These are phyloP conservation scores for Cyanoderma ruficeps DNA, from an alignment of 2,113 vertebrate genomes.

Conservation along the genomic window DNA sequence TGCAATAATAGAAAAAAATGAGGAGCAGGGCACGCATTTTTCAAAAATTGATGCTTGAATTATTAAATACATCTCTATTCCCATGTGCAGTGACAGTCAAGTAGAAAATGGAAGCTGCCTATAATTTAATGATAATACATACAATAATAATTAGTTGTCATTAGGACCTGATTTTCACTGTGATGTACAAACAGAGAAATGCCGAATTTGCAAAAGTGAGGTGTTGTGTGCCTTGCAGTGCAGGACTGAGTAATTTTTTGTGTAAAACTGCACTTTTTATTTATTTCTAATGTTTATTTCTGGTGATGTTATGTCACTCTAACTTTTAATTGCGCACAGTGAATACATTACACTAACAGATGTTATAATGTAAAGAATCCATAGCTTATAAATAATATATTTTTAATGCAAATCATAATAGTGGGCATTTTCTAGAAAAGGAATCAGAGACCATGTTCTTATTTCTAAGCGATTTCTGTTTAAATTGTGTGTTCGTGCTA, in stretches of 20 bases:
- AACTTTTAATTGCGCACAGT: background rate
- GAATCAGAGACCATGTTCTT: background rate
- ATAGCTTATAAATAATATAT: background rate
- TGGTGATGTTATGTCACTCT: background rate
- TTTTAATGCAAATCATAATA: background rate
- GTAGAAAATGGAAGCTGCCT: constrained; percentile 38
- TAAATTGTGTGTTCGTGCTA: background rate
- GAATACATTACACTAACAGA: background rate
- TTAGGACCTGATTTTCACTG: background rate
- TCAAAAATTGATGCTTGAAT: constrained; percentile 34
- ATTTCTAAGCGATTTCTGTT: background rate
- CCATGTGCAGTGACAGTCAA: background rate
- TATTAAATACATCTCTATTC: constrained; percentile 35
- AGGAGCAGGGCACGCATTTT: background rate
- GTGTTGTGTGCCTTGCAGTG: background rate
- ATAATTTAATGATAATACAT: constrained; percentile 38
- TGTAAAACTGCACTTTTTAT: background rate
- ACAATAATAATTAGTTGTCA: constrained; percentile 44
- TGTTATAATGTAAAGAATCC: background rate
- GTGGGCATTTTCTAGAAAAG: background rate
- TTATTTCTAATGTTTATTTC: background rate
- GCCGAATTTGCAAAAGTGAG: background rate
- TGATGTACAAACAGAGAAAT: background rate
- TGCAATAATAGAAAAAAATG: background rate
- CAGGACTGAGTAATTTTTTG: background rate